Evolutionary conservation across 1,140 invertebrate species (phyloP).

Genomic region (Melanaphis sacchari): DNA sequence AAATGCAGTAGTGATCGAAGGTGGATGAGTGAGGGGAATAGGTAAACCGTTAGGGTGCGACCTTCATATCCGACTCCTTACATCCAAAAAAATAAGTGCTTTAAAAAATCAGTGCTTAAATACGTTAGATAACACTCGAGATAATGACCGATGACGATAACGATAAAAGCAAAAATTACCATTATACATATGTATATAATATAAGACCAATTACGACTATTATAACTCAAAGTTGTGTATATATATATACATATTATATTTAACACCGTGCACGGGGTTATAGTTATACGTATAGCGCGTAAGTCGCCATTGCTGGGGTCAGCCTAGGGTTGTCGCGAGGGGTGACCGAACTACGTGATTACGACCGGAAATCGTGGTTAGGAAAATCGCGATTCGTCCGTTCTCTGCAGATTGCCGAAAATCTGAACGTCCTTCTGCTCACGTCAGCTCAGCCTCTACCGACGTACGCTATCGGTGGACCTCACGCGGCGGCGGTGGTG

Average conservation of each 20-base stretch:
- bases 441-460: background rate
- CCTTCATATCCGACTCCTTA: no score
- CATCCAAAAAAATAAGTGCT: background rate
- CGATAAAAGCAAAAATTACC: background rate
- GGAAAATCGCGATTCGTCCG: conserved; percentile 2
- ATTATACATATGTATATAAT: no score
- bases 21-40: no score
- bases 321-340: background rate
- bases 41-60: no score
- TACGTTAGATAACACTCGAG: no score
- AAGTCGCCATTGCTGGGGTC: background rate
- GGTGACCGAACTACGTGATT: conserved; percentile 19
- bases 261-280: background rate
- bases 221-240: no score
- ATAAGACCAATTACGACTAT: no score
- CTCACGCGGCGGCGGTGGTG: background rate
- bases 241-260: background rate
- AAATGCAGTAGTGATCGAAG: no score
- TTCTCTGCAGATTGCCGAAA: background rate
- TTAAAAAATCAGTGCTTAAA: background rate
- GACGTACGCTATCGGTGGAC: background rate
- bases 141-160: background rate
- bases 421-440: background rate
- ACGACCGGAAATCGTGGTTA: background rate
- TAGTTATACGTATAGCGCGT: background rate